Evolutionary conservation across 2,797 vertebrate genomes (phyloP).

Genomic region (Anabas testudineus): DNA sequence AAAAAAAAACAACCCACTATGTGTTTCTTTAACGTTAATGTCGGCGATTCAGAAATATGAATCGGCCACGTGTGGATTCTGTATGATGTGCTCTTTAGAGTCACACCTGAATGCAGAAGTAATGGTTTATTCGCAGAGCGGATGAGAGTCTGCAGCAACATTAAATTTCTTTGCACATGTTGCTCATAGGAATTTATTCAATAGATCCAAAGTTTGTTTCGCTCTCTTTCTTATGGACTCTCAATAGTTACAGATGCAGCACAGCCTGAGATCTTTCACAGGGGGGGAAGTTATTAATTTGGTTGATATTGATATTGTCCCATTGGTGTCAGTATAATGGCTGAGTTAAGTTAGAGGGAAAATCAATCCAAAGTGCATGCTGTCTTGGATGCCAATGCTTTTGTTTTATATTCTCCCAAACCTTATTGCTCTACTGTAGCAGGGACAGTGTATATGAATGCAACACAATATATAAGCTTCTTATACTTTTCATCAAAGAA

Average conservation of each 20-base stretch:
- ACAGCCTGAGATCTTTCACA: constrained; percentile 27
- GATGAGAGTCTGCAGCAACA: constrained; percentile 69
- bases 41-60: constrained; percentile 68
- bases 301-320: constrained; percentile 53
- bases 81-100: constrained; percentile 79
- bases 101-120: constrained; percentile 73
- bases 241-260: constrained; percentile 19
- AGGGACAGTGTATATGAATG: constrained; percentile 37
- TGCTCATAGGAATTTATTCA: constrained; percentile 75
- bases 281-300: constrained; percentile 61
- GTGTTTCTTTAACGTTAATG: constrained; percentile 74
- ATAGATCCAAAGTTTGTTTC: constrained; percentile 66
- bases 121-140: constrained; percentile 76
- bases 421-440: background rate
- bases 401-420: constrained; percentile 47
- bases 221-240: constrained; percentile 28
- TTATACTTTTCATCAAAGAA: constrained; percentile 52
- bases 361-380: constrained; percentile 29
- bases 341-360: constrained; percentile 41
- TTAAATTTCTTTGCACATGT: constrained; percentile 81
- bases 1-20: constrained; percentile 69
- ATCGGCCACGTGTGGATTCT: constrained; percentile 58
- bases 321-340: constrained; percentile 39
- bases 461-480: constrained; percentile 28
- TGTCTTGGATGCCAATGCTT: constrained; percentile 59